These are phyloP conservation scores for Paramormyrops kingsleyae DNA, from an alignment of 2,113 vertebrate species.

Conservation along the genomic window DNA sequence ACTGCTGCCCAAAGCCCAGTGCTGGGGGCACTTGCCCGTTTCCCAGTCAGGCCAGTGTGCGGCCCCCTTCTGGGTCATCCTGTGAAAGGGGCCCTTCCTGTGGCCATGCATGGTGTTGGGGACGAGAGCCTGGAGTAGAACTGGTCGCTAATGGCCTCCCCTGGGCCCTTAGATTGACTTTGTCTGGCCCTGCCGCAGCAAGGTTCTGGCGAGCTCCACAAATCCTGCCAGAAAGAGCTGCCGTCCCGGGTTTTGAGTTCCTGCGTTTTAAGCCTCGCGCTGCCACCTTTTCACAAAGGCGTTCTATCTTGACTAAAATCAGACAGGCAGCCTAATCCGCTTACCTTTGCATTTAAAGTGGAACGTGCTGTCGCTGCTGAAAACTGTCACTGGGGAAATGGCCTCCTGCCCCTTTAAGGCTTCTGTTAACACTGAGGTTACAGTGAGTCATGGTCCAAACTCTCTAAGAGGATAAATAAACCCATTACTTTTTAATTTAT, in stretches of 20 bases:
- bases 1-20: neutral
- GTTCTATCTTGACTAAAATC: neutral
- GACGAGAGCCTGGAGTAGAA: neutral
- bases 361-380: neutral
- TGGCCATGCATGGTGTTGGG: neutral
- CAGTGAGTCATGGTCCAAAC: slow-evolving; percentile 3
- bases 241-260: neutral
- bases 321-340: neutral
- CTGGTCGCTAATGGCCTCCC: slow-evolving; percentile 44
- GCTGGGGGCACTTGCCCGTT: neutral
- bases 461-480: neutral
- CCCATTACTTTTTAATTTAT: neutral
- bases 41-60: neutral
- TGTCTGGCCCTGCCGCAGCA: neutral
- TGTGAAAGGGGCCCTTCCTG: slow-evolving; percentile 33
- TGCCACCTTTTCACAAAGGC: neutral
- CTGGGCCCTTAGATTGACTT: slow-evolving; percentile 24
- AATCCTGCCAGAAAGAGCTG: neutral
- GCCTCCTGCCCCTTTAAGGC: neutral
- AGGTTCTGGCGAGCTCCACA: neutral
- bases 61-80: neutral
- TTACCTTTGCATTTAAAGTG: slow-evolving; percentile 10
- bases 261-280: neutral
- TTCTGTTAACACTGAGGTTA: slow-evolving; percentile 7
- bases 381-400: neutral